Evolutionary conservation across 2,888 invertebrate species (phyloP), one percentile per base, ranked within the genome.

Genomic region (Acleris literana): DNA sequence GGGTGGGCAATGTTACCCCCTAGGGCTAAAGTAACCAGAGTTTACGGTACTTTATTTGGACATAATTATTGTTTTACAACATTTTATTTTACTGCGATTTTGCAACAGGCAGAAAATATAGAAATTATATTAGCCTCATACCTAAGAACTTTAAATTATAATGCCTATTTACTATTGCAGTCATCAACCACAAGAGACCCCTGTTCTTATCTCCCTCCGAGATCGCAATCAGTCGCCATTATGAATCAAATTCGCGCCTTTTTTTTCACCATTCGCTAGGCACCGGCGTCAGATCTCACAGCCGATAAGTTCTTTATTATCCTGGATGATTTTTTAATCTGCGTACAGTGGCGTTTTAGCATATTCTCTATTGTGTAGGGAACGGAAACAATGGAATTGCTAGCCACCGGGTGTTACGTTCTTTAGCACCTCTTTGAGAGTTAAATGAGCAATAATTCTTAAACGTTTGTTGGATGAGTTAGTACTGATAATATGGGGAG

Each of bases 271-370:
- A 83, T 84, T 85, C 83, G 81, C 82, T 84, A 83, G 87, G 84
- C 88, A 89, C 81, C 74, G 84, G 86, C 87, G 82, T 88, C 85
- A 88, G 90, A 91, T 91, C 88, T 87, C 88, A 85, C 86, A 88
- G 85, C 81, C 82, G 90, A 91, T 91, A 90, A 90, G 80, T 82
- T 85, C 88, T 88, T 90, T 90, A 91, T 90, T 90, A 90, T 90
- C 87, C 89, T 88, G 88, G 86, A 90, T 89, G 88, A 89, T 89
- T 88, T 90, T 90, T 89, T 90, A 88, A 90, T 90, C 88, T 88
- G 80, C 80, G 83, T 80, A 81, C 75, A 79, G 80, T 81, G 83
- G 73, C 75, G 83, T 85, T 88, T 39, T 87, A 82, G 79, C 84
- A 86, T 86, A 57, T 84, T 82, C 71, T 80, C 81, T 83, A 83